phyloP scores from a whole-genome alignment of 2,113 vertebrate genomes.

The Cygnus atratus region DNA sequence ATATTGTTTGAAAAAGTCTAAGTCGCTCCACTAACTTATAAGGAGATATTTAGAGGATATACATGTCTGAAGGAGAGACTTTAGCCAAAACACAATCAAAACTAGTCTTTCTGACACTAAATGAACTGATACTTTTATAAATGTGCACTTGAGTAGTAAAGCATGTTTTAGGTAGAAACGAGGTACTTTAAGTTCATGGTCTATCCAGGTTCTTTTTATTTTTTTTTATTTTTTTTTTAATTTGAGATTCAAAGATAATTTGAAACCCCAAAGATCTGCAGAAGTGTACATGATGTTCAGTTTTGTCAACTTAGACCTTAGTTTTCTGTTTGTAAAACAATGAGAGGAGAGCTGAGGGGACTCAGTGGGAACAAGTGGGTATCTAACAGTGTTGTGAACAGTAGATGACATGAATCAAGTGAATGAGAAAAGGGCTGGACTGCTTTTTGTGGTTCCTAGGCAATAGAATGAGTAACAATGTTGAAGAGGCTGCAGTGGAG shows the following conservation, averaged over 20 bases:
- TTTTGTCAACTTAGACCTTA: not conserved
- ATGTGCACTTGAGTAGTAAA: not conserved
- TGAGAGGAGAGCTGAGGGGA: not conserved
- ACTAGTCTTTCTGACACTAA: not conserved
- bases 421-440: fast-evolving
- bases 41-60: not conserved
- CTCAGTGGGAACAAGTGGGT: not conserved
- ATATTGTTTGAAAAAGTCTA: not conserved
- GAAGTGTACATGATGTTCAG: not conserved
- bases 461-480: not conserved
- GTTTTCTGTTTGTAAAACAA: not conserved
- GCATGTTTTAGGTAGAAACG: not conserved
- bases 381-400: not conserved
- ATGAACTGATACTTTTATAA: not conserved
- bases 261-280: not conserved
- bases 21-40: not conserved
- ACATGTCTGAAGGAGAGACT: not conserved
- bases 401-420: not conserved
- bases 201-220: not conserved
- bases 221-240: not conserved
- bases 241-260: not conserved
- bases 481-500: not conserved
- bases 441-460: not conserved
- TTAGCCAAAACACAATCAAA: not conserved
- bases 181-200: not conserved